phyloP scores from a whole-genome alignment of 2,797 vertebrate species.

The Yasuhikotakia modesta region DNA sequence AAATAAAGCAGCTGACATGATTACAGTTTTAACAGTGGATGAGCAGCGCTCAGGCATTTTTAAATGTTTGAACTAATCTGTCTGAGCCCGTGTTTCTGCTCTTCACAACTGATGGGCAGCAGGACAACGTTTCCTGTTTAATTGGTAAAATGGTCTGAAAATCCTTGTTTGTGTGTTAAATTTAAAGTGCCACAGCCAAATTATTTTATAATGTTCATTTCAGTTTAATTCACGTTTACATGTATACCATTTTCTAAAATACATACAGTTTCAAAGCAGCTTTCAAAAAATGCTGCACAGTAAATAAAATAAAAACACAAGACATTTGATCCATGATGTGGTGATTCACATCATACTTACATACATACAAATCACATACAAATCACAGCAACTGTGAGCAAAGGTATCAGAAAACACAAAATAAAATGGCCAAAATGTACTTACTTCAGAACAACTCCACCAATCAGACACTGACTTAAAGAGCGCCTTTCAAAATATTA shows the following conservation, averaged over 20 bases:
- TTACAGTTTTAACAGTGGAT: constrained; percentile 45
- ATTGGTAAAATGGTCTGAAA: background rate
- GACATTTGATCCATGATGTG: too few species aligned
- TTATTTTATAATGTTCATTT: too few species aligned
- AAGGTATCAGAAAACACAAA: background rate
- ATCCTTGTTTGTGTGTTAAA: background rate
- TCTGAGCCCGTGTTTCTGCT: constrained; percentile 25
- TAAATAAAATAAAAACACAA: too few species aligned
- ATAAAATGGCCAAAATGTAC: background rate
- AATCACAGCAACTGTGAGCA: background rate
- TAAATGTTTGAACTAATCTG: constrained; percentile 13
- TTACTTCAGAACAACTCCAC: background rate
- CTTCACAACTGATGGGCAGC: constrained; percentile 10
- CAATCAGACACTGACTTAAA: background rate
- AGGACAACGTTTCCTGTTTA: constrained; percentile 12
- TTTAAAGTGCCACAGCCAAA: too few species aligned
- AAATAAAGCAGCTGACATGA: constrained; percentile 52
- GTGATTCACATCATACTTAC: too few species aligned
- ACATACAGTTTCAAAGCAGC: too few species aligned
- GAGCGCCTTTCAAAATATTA: background rate
- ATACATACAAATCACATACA: background rate
- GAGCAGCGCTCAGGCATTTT: constrained; percentile 29
- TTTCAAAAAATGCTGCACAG: too few species aligned
- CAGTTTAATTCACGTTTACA: too few species aligned
- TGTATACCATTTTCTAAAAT: too few species aligned